Base-by-base conservation (phyloP, 2,797 vertebrate genomes). In the Nannoperca australis region DNA sequence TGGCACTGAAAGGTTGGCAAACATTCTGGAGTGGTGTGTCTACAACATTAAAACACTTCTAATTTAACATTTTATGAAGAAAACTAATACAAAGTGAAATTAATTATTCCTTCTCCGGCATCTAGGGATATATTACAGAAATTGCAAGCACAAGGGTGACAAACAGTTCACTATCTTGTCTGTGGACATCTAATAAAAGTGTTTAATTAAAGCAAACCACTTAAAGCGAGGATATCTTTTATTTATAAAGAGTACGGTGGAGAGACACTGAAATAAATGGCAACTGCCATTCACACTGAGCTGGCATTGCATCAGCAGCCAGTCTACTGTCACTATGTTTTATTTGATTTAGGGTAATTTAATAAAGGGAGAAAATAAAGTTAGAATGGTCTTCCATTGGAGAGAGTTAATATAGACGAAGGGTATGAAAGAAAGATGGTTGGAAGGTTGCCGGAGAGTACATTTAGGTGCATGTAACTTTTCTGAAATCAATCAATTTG, bases 341-440 rank as follows among this genome's bases (percentile, higher is more conserved):
- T 53, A 83, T 86, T 74, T 59, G 15, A 88, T 83, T 34, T 24
- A 11, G 20, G 30, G 47, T 55, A 47, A 79, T 71, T 70, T 55
- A 83, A 85, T 79, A 81, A 51, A 66, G n/a, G 27, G 24, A 45
- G 59, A 54, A 76, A 77, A 88, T 64, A 55, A 62, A 67, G 51
- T 74, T 54, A 58, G 49, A 78, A 49, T 13, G 40, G 42, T 22
- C 50, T 68, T 79, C 44, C 18, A 69, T 60, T 76, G 56, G 14
- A 8, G 51, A 44, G 49, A 38, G 54, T 53, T 36, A 63, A 45
- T 70, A 62, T 24, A 63, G 47, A 49, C 3, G n/a, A 49, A 6
- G 3, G 1, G 4, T 8, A 61, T 27, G 11, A 59, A 65, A 55
- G 22, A 15, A 78, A 69, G 59, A 58, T 7, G 18, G 34, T 14